Conservation (phyloP, 2,888 invertebrate species). For the Sinodicranocentrus sp. region DNA sequence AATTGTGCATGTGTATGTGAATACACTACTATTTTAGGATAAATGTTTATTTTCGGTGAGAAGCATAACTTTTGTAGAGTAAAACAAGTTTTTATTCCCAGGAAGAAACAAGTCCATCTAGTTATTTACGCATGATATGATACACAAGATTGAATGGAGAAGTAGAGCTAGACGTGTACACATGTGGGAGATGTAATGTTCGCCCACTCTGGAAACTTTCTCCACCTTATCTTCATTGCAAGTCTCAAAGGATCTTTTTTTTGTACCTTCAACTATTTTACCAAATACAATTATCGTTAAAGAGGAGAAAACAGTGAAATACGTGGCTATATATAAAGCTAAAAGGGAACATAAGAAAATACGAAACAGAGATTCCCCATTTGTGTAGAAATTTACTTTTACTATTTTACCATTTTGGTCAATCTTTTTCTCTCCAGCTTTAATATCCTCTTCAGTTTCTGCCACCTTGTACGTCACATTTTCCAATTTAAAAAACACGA, state of each 20-base stretch:
- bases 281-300: background rate
- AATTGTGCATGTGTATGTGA: background rate
- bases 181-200: too few species aligned
- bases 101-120: background rate
- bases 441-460: background rate
- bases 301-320: background rate
- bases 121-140: too few species aligned
- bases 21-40: background rate
- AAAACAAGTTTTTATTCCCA: slow-evolving; percentile 32
- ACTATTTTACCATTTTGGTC: too few species aligned
- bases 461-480: background rate
- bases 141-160: too few species aligned
- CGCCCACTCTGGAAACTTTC: too few species aligned
- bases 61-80: slow-evolving; percentile 13
- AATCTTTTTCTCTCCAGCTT: too few species aligned
- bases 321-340: too few species aligned
- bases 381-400: too few species aligned
- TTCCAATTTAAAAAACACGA: too few species aligned
- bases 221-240: background rate
- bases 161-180: too few species aligned
- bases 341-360: too few species aligned
- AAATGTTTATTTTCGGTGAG: slow-evolving; percentile 25
- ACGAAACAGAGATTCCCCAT: too few species aligned
- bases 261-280: background rate
- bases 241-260: background rate